phyloP scores from a whole-genome alignment of 2,888 invertebrate genomes.

The Drosophila borborema region DNA sequence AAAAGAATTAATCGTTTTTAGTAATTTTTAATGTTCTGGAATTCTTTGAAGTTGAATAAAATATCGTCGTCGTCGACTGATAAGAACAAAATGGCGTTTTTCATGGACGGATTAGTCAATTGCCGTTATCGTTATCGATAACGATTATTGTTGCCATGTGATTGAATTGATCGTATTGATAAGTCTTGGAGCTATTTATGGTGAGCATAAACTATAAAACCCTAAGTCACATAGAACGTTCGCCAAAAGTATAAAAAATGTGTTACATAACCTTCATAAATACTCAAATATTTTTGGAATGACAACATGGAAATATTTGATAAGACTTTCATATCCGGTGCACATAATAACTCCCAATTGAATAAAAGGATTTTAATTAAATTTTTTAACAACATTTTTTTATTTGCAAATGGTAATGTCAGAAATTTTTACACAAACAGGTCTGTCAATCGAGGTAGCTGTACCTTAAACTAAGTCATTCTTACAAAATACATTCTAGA shows the following conservation, averaged over 20 bases:
- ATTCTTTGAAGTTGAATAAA: neutral
- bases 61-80: neutral
- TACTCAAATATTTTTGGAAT: neutral
- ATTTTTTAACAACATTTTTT: constrained; percentile 41
- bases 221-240: neutral
- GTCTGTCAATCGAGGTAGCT: neutral
- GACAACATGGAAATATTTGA: constrained; percentile 6
- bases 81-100: constrained; percentile 30
- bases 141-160: constrained; percentile 41
- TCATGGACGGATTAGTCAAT: constrained; percentile 40
- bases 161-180: constrained; percentile 27
- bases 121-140: constrained; percentile 30
- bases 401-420: constrained; percentile 17
- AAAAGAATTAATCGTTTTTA: neutral
- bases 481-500: constrained; percentile 45
- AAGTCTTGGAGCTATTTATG: constrained; percentile 44
- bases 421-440: neutral
- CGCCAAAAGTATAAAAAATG: neutral
- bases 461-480: constrained; percentile 37
- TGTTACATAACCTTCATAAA: neutral
- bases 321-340: constrained; percentile 16
- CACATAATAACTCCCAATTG: constrained; percentile 5
- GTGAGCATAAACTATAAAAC: constrained; percentile 12
- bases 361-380: constrained; percentile 4
- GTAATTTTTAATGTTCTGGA: neutral